Percentiles rank a stretch among this genome's conserved stretches.
Conservation (phyloP, 2,888 invertebrate genomes). For the Lissonota sp. region DNA sequence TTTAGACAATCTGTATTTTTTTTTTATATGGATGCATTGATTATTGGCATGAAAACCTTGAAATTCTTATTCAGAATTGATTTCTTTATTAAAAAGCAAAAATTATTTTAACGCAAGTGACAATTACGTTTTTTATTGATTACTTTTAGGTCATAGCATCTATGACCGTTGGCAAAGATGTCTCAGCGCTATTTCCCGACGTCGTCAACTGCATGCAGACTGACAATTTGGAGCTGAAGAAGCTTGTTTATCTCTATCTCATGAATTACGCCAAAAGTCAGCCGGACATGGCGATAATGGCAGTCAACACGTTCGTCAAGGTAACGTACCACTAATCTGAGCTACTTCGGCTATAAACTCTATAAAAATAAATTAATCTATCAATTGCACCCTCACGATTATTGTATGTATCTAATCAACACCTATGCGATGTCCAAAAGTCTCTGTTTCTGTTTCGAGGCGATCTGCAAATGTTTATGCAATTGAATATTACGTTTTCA, state of each 20-base stretch:
- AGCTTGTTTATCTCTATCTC: constrained; percentile 98
- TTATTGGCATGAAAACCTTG: too few species aligned
- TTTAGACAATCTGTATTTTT: constrained; percentile 88
- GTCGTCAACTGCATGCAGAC: constrained; percentile 99
- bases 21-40: constrained; percentile 21
- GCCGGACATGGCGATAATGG: constrained; percentile 99
- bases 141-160: constrained; percentile 96
- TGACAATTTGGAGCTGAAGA: constrained; percentile 99
- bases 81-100: too few species aligned
- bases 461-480: constrained; percentile 73
- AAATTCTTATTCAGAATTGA: too few species aligned
- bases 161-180: constrained; percentile 99
- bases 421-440: constrained; percentile 74
- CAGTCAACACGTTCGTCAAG: constrained; percentile 99
- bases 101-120: too few species aligned
- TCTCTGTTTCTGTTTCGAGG: constrained; percentile 77
- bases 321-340: constrained; percentile 85
- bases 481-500: background rate
- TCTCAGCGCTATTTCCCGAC: constrained; percentile 98
- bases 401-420: constrained; percentile 69
- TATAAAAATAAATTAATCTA: constrained; percentile 58
- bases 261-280: constrained; percentile 99
- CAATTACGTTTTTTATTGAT: too few species aligned
- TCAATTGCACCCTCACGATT: constrained; percentile 69
- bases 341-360: constrained; percentile 55